Conservation (phyloP, 2,797 vertebrate genomes). For the Scleropages formosus region DNA sequence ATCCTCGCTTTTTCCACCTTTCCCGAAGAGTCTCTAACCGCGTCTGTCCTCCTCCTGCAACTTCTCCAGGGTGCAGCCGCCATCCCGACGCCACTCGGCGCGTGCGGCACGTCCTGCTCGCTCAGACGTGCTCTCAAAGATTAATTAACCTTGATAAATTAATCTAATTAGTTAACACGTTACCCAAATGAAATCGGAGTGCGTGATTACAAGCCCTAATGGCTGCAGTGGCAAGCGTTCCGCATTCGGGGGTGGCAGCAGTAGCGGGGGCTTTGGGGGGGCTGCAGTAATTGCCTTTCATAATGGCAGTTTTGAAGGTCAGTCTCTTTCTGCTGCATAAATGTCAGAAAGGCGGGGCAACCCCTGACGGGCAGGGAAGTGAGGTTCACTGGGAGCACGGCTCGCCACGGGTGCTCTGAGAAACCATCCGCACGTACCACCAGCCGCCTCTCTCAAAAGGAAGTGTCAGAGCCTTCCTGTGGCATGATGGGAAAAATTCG, state of each 20-base stretch:
- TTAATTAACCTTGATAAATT: slow-evolving; percentile 55
- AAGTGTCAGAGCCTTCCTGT: not conserved
- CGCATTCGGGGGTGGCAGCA: not conserved
- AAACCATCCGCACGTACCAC: not conserved
- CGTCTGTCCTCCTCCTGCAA: not conserved
- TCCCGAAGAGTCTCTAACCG: not conserved
- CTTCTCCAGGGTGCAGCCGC: not conserved
- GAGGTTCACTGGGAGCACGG: slow-evolving; percentile 25
- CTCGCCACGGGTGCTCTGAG: not conserved
- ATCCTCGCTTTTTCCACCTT: not conserved
- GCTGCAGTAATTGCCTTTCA: slow-evolving; percentile 41
- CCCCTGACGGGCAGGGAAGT: slow-evolving; percentile 16
- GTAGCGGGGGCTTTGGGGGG: slow-evolving; percentile 3
- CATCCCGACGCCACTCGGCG: not conserved
- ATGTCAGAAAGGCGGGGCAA: slow-evolving; percentile 47
- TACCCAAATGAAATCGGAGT: slow-evolving; percentile 39
- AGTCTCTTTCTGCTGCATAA: slow-evolving; percentile 43
- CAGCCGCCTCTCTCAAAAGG: not conserved
- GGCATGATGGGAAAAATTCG: not conserved
- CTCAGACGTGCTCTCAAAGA: slow-evolving; percentile 39
- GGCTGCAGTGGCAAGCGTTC: slow-evolving; percentile 8
- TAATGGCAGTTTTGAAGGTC: slow-evolving; percentile 51
- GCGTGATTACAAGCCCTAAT: slow-evolving; percentile 23
- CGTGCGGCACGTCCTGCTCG: slow-evolving; percentile 34
- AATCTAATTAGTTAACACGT: slow-evolving; percentile 50